These are phyloP conservation scores for Meliscaeva auricollis DNA, from an alignment of 2,888 invertebrate genomes.

Conservation along the genomic window DNA sequence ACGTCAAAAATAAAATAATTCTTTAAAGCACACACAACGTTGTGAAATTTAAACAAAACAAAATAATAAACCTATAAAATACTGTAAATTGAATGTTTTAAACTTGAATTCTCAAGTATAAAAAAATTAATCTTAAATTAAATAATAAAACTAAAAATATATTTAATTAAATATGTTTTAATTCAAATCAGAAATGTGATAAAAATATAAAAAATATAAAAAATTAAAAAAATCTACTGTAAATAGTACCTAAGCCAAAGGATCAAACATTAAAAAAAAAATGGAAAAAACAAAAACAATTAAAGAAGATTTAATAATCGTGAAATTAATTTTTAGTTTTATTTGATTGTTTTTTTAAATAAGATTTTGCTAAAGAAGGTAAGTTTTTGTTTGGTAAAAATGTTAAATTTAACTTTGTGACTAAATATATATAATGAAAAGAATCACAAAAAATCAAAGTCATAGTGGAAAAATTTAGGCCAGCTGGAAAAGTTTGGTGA, in stretches of 20 bases:
- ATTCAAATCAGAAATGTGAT: conserved; percentile 74
- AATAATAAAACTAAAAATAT: conserved; percentile 26
- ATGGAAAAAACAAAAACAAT: conserved; percentile 29
- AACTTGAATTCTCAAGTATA: conserved; percentile 46
- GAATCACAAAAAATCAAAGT: too few species aligned
- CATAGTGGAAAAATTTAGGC: too few species aligned
- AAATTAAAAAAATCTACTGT: conserved; percentile 31
- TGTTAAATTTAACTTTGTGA: too few species aligned
- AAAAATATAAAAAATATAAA: conserved; percentile 39
- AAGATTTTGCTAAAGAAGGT: background rate
- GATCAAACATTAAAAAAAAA: conserved; percentile 55
- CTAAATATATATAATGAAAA: too few species aligned
- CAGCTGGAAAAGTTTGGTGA: too few species aligned
- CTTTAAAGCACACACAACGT: background rate
- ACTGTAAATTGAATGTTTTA: conserved; percentile 62
- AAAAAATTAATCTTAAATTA: conserved; percentile 25
- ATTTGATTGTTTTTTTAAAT: background rate
- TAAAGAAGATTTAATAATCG: conserved; percentile 44
- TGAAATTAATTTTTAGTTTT: conserved; percentile 15
- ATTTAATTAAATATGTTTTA: conserved; percentile 49
- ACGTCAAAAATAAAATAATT: conserved; percentile 18
- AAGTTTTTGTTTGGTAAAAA: too few species aligned
- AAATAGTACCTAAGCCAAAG: conserved; percentile 67
- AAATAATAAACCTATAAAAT: conserved; percentile 28
- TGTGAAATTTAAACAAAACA: conserved; percentile 14